Conservation (phyloP, 2,113 vertebrate genomes). For the Perca flavescens region DNA sequence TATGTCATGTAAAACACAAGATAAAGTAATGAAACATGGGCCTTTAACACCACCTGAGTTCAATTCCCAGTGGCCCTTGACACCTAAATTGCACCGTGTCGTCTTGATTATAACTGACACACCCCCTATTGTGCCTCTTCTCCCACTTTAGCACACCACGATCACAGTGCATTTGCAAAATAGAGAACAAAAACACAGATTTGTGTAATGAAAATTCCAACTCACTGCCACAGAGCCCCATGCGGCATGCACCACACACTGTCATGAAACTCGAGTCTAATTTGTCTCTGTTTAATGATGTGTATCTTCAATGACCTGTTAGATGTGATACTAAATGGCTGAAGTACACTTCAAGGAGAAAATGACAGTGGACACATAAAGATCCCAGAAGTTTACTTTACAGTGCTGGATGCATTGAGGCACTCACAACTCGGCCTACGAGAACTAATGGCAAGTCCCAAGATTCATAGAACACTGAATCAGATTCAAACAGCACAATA, state of each 20-base stretch:
- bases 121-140: conserved; percentile 18
- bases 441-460: conserved; percentile 42
- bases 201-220: conserved; percentile 40
- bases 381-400: conserved; percentile 52
- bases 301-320: conserved; percentile 33
- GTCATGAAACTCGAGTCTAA: conserved; percentile 11
- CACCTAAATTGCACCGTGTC: conserved; percentile 9
- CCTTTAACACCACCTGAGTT: conserved; percentile 41
- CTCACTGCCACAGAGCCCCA: conserved; percentile 20
- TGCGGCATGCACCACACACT: conserved; percentile 12
- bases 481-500: conserved; percentile 35
- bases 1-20: conserved; percentile 36
- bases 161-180: background rate
- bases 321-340: background rate
- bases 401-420: conserved; percentile 35
- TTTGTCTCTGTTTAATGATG: conserved; percentile 37
- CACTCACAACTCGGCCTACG: conserved; percentile 29
- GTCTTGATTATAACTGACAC: conserved; percentile 19
- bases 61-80: conserved; percentile 18
- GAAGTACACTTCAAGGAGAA: conserved; percentile 53
- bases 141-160: background rate
- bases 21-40: conserved; percentile 33
- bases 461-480: conserved; percentile 49
- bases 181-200: background rate
- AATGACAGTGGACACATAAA: conserved; percentile 36